Conservation (phyloP, 2,113 vertebrate species). For the Fregetta grallaria region DNA sequence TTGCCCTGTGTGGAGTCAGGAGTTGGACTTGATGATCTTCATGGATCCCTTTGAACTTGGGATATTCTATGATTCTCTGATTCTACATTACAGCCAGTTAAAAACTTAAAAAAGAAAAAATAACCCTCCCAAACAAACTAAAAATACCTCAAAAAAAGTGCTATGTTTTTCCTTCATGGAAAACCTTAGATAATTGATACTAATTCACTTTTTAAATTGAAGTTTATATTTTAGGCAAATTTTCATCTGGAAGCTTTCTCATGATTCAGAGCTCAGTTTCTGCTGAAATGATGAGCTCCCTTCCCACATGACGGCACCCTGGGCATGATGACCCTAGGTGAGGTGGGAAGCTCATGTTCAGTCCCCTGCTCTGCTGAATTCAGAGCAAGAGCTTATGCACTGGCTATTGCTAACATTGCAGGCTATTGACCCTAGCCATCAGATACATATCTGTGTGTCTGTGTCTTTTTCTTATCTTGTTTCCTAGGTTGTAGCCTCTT, state of each 20-base stretch:
- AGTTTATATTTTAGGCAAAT: not conserved
- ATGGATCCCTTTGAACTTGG: fast-evolving
- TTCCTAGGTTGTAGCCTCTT: not conserved
- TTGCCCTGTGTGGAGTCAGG: not conserved
- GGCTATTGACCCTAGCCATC: not conserved
- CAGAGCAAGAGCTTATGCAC: not conserved
- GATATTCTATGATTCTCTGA: not conserved
- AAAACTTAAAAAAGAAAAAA: not conserved
- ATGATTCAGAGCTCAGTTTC: not conserved
- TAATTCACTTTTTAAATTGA: not conserved
- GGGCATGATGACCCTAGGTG: not conserved
- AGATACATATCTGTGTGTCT: not conserved
- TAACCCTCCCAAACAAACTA: not conserved
- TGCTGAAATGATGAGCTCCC: not conserved
- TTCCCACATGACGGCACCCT: not conserved
- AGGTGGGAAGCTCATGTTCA: not conserved
- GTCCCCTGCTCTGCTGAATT: not conserved
- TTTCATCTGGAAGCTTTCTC: not conserved
- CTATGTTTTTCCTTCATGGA: not conserved
- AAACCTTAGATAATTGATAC: not conserved
- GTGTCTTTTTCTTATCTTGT: not conserved
- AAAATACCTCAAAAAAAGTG: not conserved
- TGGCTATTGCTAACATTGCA: not conserved
- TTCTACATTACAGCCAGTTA: not conserved
- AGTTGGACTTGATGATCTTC: not conserved